Conservation (phyloP, 2,113 vertebrate genomes). For the Sclerurus mexicanus region DNA sequence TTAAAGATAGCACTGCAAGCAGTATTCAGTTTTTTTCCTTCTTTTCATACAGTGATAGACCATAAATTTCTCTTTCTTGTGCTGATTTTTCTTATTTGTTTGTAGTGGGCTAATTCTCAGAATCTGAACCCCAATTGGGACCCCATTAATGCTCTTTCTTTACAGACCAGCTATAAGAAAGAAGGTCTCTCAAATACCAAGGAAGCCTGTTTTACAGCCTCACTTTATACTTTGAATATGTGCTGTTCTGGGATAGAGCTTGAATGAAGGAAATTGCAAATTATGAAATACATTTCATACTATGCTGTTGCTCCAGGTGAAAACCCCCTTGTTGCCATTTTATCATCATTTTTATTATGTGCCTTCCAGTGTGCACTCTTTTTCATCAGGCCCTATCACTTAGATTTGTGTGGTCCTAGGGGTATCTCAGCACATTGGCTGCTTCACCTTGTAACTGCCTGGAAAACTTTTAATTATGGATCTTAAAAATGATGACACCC, state of each 20-base stretch:
- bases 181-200: not conserved
- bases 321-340: not conserved
- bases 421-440: not conserved
- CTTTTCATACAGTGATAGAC: not conserved
- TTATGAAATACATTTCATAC: not conserved
- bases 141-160: not conserved
- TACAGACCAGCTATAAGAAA: not conserved
- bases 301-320: not conserved
- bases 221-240: accelerated
- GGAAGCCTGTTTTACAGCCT: not conserved
- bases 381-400: not conserved
- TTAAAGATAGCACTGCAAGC: not conserved
- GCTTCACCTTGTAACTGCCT: not conserved
- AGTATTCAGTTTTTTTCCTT: not conserved
- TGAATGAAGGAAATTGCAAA: not conserved
- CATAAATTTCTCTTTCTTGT: not conserved
- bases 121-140: not conserved
- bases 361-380: not conserved
- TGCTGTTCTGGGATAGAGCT: not conserved
- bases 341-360: not conserved
- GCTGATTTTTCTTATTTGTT: not conserved
- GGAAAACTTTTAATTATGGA: not conserved
- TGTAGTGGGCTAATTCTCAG: not conserved
- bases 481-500: not conserved
- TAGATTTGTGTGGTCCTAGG: not conserved